phyloP scores from a whole-genome alignment of 2,113 vertebrate species.

The Aviceda subcristata region DNA sequence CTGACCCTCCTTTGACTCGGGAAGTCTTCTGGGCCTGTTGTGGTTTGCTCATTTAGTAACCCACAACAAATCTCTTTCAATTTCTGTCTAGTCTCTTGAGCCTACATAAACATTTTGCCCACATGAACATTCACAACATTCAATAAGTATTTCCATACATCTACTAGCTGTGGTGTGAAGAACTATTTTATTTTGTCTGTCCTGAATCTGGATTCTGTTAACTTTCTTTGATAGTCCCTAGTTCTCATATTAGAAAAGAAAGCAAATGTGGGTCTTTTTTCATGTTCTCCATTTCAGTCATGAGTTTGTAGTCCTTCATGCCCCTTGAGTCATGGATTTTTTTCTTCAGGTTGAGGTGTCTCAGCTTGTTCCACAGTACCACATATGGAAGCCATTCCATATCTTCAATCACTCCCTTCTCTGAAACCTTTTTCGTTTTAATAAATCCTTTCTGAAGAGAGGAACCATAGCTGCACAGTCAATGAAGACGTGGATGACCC shows the following conservation, averaged over 20 bases:
- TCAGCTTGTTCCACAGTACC: not conserved
- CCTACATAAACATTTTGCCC: not conserved
- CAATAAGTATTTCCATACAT: not conserved
- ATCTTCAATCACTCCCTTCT: not conserved
- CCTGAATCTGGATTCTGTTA: not conserved
- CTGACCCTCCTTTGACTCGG: not conserved
- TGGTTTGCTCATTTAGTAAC: not conserved
- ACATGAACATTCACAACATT: not conserved
- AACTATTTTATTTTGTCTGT: not conserved
- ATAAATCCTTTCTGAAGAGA: not conserved
- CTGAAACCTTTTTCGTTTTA: not conserved
- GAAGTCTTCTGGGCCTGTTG: not conserved
- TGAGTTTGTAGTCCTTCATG: not conserved
- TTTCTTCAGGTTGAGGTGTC: not conserved
- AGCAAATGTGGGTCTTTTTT: not conserved
- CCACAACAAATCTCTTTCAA: not conserved
- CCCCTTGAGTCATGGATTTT: not conserved
- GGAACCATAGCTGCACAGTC: not conserved
- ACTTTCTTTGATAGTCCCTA: not conserved
- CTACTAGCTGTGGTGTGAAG: not conserved
- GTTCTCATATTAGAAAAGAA: not conserved
- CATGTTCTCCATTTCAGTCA: not conserved
- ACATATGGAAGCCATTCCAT: not conserved
- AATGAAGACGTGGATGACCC: accelerated
- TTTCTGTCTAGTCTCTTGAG: not conserved